A percentile compares a stretch with the other conserved stretches of the same genome.
Conservation (phyloP, 2,888 invertebrate genomes). For the Phengaris arion region DNA sequence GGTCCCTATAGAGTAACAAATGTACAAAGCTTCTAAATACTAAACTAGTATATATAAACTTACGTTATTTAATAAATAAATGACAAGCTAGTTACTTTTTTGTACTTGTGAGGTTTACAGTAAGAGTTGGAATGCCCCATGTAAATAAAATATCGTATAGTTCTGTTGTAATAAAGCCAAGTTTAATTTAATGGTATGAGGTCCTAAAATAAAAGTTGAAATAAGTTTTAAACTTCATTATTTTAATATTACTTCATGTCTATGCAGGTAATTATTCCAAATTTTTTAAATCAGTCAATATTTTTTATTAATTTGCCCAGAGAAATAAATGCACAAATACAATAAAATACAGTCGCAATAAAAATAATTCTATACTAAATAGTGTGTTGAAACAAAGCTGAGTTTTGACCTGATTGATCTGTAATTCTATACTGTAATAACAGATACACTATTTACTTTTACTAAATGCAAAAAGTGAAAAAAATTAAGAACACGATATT, state of each 20-base stretch:
- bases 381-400: background rate
- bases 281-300: background rate
- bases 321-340: too few relatives aligned
- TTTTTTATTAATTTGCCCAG: background rate
- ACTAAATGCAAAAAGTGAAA: too few relatives aligned
- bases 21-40: slow-evolving; percentile 29
- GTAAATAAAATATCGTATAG: slow-evolving; percentile 28
- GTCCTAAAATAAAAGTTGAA: slow-evolving; percentile 28
- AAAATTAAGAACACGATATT: too few relatives aligned
- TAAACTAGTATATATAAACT: slow-evolving; percentile 28
- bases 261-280: slow-evolving; percentile 4
- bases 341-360: too few relatives aligned
- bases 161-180: slow-evolving; percentile 27
- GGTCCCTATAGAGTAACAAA: slow-evolving; percentile 28
- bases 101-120: slow-evolving; percentile 26
- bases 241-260: slow-evolving; percentile 7
- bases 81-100: slow-evolving; percentile 28
- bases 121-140: slow-evolving; percentile 29
- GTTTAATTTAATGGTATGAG: slow-evolving; percentile 28
- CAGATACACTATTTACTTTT: too few relatives aligned
- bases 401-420: too few relatives aligned
- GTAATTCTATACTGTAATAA: too few relatives aligned
- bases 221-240: slow-evolving; percentile 28
- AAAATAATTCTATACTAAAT: background rate
- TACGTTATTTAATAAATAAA: slow-evolving; percentile 29